Evolutionary conservation across 2,888 invertebrate species (phyloP), one percentile per base, ranked within the genome.

Genomic region (Strigamia transsilvanica): DNA sequence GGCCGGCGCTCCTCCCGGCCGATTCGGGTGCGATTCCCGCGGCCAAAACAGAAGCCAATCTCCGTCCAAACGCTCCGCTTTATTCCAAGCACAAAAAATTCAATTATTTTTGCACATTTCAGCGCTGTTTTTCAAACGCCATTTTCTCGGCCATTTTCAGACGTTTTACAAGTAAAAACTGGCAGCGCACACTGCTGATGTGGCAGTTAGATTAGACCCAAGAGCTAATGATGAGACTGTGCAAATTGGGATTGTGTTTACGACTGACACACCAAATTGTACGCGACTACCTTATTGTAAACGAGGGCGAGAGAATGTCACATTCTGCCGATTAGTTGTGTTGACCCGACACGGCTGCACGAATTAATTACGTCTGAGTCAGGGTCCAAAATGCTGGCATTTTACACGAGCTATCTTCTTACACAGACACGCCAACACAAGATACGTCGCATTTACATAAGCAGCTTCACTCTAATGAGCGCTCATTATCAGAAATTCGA

Each of bases 401-500:
- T 46, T 46, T 46, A 46, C 46, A 46, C 46, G n/a, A 46, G 46
- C 12, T 46, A 46, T 46, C 46, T 46, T 5, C 46, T 13, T 46
- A n/a, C 46, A 12, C 46, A 46, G 46, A 46, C 46, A 46, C 46
- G 5, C 46, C 5, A 13, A n/a, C 13, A n/a, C 46, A 12, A 46
- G 46, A 46, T 46, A 46, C 15, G n/a, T 13, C 13, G 46, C 46
- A 46, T 46, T 46, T 46, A 46, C 46, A 46, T 46, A 46, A 46
- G 46, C 46, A 46, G 46, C 46, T 46, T 46, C 46, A n/a, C 15
- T 46, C 46, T 46, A 46, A 46, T 46, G 46, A 46, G 46, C n/a
- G 46, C 46, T 46, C 46, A 46, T 46, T 46, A 46, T 46, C 46
- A 4, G 46, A 46, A 46, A 46, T 46, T 46, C 46, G 46, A 46